Percentiles rank a stretch among this genome's conserved stretches.
These are phyloP conservation scores for Phasia obesa DNA, from an alignment of 2,888 invertebrate species.

Conservation along the genomic window DNA sequence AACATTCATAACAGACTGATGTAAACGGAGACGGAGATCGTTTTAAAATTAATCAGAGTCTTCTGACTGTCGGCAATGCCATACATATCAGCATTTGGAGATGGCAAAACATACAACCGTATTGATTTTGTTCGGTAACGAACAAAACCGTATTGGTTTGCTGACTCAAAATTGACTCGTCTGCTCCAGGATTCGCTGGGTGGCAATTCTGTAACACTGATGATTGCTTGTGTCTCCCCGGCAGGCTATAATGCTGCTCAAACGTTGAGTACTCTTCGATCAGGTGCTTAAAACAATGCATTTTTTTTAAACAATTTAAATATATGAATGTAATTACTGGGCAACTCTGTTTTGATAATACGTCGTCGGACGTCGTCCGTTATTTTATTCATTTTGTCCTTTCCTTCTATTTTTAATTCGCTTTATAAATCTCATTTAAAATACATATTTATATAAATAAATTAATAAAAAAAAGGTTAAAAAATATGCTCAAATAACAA, in stretches of 20 bases:
- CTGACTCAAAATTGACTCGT: conserved; percentile 95
- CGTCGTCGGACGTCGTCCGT: too few species aligned
- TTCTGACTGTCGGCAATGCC: conserved; percentile 95
- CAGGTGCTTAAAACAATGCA: conserved; percentile 91
- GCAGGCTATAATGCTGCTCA: conserved; percentile 94
- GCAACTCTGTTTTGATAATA: too few species aligned
- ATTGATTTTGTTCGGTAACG: conserved; percentile 92
- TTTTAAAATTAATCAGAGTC: conserved; percentile 94
- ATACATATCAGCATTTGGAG: conserved; percentile 95
- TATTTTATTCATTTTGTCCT: too few species aligned
- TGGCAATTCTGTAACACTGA: conserved; percentile 95
- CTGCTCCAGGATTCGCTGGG: conserved; percentile 96
- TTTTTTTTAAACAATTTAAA: too few species aligned
- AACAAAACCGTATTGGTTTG: too few species aligned
- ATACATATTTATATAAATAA: too few species aligned
- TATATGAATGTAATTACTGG: too few species aligned
- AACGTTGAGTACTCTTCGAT: conserved; percentile 93
- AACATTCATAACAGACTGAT: conserved; percentile 94
- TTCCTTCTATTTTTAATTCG: too few species aligned
- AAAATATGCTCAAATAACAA: too few species aligned
- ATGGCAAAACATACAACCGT: conserved; percentile 81
- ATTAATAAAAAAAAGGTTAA: too few species aligned
- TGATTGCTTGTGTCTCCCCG: conserved; percentile 98
- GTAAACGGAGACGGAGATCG: conserved; percentile 95
- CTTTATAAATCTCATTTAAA: too few species aligned